Evolutionary conservation across 30 jellyfish, hydroid and myxozoan genomes (phyloP).

Genomic region (Aurelia sp.): DNA sequence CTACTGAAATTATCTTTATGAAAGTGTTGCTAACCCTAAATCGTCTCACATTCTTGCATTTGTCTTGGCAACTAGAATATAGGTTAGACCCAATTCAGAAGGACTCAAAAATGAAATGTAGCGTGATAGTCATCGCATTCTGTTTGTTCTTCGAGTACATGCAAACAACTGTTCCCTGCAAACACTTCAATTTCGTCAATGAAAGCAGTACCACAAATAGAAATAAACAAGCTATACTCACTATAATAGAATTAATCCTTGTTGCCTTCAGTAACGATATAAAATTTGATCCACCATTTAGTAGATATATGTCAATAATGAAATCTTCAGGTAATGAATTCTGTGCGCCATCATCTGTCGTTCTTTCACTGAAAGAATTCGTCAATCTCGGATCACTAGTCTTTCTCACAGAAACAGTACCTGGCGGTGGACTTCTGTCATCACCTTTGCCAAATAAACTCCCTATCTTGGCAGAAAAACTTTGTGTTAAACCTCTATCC

Average conservation of each 20-base stretch:
- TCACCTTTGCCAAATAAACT: conserved; percentile 37
- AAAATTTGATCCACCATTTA: conserved; percentile 48
- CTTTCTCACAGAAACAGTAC: background rate
- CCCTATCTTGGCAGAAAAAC: conserved; percentile 50
- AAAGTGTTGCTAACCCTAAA: too few species aligned
- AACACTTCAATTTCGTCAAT: background rate
- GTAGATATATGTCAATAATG: conserved; percentile 32
- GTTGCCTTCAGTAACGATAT: conserved; percentile 42
- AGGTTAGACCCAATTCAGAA: too few species aligned
- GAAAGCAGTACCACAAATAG: background rate
- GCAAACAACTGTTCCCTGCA: too few species aligned
- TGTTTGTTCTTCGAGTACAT: too few species aligned
- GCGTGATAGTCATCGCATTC: too few species aligned
- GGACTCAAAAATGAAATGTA: too few species aligned
- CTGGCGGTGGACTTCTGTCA: background rate
- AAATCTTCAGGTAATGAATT: background rate
- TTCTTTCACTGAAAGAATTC: too few species aligned
- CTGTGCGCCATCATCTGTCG: background rate
- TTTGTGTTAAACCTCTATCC: background rate
- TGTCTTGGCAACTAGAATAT: too few species aligned
- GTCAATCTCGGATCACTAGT: background rate
- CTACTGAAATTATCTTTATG: too few species aligned
- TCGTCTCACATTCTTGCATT: too few species aligned
- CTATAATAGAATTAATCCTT: conserved; percentile 30
- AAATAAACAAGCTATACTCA: background rate